Percentiles rank a stretch among this genome's conserved stretches.
phyloP scores from a whole-genome alignment of 2,113 vertebrate species.

The Anthoscopus minutus region DNA sequence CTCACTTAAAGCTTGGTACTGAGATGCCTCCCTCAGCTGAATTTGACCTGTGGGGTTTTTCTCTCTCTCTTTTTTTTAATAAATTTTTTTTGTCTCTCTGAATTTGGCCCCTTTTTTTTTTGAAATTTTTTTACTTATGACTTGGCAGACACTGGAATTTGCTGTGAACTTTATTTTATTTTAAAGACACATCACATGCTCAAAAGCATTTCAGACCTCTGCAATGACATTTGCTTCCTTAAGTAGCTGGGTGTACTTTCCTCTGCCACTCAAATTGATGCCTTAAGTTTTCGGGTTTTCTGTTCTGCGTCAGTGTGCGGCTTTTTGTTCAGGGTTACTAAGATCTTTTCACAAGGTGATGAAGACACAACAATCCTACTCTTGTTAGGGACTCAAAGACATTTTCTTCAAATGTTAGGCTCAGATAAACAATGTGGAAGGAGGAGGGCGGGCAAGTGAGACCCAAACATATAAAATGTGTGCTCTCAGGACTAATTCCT shows the following conservation, averaged over 20 bases:
- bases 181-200: background rate
- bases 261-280: background rate
- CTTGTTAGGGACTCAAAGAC: no score
- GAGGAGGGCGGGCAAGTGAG: no score
- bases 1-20: background rate
- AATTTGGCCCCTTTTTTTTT: background rate
- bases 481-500: no score
- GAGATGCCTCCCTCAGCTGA: background rate
- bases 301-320: no score
- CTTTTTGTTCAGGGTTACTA: no score
- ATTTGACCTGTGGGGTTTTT: background rate
- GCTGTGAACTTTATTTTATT: background rate
- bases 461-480: no score
- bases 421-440: no score
- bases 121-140: background rate
- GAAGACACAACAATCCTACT: no score
- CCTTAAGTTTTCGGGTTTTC: no score
- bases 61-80: fast-evolving
- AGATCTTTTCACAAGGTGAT: no score
- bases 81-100: background rate
- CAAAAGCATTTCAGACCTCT: background rate
- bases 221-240: background rate
- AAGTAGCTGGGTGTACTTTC: background rate
- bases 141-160: background rate
- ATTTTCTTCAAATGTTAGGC: no score